Evolutionary conservation across 2,888 invertebrate genomes (phyloP).

Genomic region (Sarcophaga rosellei): DNA sequence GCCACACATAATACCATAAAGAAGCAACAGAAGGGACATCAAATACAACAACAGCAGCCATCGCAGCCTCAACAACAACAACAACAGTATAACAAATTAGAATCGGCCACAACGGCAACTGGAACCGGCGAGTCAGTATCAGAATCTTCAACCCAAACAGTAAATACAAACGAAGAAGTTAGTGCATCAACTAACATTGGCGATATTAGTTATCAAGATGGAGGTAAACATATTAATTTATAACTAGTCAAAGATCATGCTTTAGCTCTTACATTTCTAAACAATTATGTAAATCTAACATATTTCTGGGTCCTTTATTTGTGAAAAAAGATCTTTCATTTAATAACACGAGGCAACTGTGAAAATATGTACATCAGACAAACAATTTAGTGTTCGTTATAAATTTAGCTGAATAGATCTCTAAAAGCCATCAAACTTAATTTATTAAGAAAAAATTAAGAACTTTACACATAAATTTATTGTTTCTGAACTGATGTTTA

Average conservation of each 20-base stretch:
- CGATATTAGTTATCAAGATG: constrained; percentile 54
- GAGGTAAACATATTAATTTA: constrained; percentile 24
- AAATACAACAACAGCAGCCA: constrained; percentile 60
- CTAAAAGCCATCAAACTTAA: no score
- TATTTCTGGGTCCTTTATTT: no score
- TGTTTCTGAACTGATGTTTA: no score
- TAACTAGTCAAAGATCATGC: no score
- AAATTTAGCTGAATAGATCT: no score
- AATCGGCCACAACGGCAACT: constrained; percentile 31
- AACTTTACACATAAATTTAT: no score
- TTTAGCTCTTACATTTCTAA: no score
- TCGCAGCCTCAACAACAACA: constrained; percentile 37
- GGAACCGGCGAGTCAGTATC: constrained; percentile 71
- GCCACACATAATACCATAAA: constrained; percentile 48
- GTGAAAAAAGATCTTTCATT: background rate
- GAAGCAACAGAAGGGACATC: constrained; percentile 69
- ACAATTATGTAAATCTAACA: no score
- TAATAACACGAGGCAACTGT: no score
- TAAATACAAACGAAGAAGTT: constrained; percentile 65
- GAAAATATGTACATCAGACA: no score
- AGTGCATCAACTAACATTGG: constrained; percentile 51
- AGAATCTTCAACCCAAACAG: constrained; percentile 75
- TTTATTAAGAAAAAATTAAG: no score
- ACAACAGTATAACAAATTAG: constrained; percentile 63
- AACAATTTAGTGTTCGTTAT: no score